Evolutionary conservation across 92 coral and sea anemone species (phyloP).

Genomic region (Porites rus): DNA sequence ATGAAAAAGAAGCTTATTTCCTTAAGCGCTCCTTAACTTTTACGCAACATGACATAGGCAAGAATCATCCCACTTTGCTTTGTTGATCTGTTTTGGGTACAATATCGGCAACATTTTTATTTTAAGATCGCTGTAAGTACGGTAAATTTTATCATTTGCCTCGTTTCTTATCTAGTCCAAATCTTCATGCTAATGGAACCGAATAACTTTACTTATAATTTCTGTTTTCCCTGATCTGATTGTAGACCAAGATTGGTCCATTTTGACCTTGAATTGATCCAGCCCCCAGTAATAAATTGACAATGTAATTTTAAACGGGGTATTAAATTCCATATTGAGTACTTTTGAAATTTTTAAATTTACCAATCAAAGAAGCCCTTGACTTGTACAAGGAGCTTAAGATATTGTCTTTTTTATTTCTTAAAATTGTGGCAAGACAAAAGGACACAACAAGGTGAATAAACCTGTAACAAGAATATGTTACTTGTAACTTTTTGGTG

Average conservation of each 20-base stretch:
- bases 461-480: no score
- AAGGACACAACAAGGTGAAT: no score
- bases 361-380: not conserved
- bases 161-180: not conserved
- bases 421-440: no score
- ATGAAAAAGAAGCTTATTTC: not conserved
- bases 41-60: not conserved
- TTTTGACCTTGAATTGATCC: not conserved
- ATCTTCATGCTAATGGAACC: not conserved
- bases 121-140: not conserved
- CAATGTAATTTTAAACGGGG: not conserved
- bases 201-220: not conserved
- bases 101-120: constrained; percentile 12
- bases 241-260: not conserved
- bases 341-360: not conserved
- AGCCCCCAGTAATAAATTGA: not conserved
- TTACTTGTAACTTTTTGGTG: no score
- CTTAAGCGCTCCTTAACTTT: not conserved
- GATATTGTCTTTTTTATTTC: not conserved
- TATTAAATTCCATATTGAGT: not conserved
- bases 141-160: not conserved
- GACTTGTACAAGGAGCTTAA: not conserved
- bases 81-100: not conserved
- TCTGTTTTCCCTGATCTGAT: not conserved
- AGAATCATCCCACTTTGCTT: not conserved